Conservation (phyloP, 2,797 vertebrate species). For the Triplophysa bombifrons region DNA sequence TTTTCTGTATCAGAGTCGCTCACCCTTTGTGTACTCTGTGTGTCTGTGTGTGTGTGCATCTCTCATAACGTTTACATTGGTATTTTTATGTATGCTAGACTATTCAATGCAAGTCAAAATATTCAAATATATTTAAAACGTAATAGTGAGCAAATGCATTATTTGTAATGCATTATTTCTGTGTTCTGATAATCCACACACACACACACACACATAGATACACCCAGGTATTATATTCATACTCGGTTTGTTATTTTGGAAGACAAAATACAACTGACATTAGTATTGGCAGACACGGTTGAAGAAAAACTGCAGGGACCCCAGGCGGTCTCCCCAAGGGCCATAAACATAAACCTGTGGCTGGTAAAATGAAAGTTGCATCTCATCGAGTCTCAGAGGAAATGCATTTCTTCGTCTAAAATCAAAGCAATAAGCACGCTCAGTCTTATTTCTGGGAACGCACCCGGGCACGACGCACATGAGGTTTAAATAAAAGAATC, state of each 20-base stretch:
- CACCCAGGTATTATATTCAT: slow-evolving; percentile 18
- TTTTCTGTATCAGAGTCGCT: slow-evolving; percentile 41
- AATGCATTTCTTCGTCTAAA: slow-evolving; percentile 19
- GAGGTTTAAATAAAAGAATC: slow-evolving; percentile 13
- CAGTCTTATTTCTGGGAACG: background rate
- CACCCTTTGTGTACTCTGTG: slow-evolving; percentile 23
- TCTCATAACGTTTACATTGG: slow-evolving; percentile 9
- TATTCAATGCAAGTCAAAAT: no score
- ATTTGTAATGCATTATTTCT: background rate
- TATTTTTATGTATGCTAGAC: background rate
- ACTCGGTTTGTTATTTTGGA: slow-evolving; percentile 41
- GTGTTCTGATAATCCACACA: background rate
- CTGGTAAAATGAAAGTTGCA: slow-evolving; percentile 17
- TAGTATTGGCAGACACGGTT: slow-evolving; percentile 44
- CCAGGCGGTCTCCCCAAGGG: slow-evolving; percentile 38
- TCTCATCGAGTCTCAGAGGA: slow-evolving; percentile 23
- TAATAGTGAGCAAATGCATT: background rate
- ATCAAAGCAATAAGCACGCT: slow-evolving; percentile 21
- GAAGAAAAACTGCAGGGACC: slow-evolving; percentile 47
- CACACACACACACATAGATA: background rate
- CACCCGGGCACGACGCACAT: background rate
- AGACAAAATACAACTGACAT: slow-evolving; percentile 41
- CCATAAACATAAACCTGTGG: slow-evolving; percentile 40
- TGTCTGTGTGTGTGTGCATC: background rate
- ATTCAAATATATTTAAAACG: background rate